phyloP scores from a whole-genome alignment of 2,888 invertebrate genomes.

The Schizotus pectinicornis region DNA sequence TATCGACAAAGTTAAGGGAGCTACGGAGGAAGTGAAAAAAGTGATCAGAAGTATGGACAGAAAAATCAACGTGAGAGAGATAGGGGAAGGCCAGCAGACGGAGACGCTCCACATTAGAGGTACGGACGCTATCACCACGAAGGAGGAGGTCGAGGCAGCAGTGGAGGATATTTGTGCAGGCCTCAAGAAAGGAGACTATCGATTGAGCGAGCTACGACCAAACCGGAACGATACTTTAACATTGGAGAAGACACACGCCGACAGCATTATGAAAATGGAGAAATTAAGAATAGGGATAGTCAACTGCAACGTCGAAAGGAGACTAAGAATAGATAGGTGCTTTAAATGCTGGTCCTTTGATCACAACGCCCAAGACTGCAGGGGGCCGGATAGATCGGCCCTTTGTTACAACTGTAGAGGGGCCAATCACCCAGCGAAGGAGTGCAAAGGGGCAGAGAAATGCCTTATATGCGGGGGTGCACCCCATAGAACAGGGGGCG shows the following conservation, averaged over 20 bases:
- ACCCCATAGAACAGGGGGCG: not conserved
- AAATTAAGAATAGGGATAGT: not conserved
- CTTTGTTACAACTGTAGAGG: not conserved
- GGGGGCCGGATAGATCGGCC: not conserved
- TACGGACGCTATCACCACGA: not conserved
- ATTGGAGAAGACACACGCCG: not conserved
- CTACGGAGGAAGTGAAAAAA: not conserved
- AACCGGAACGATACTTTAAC: not conserved
- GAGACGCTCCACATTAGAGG: conserved; percentile 11
- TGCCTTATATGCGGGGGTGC: not conserved
- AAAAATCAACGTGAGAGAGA: not conserved
- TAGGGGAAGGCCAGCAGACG: not conserved
- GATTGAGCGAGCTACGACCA: not conserved
- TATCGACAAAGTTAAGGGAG: conserved; percentile 1
- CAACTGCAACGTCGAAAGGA: not conserved
- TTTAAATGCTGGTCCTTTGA: not conserved
- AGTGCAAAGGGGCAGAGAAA: not conserved
- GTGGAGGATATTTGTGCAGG: not conserved
- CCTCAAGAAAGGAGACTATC: not conserved
- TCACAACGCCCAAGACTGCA: not conserved
- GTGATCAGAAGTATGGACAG: not conserved
- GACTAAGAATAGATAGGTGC: not conserved
- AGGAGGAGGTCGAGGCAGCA: not conserved
- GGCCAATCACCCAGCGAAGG: not conserved
- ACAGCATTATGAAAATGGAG: not conserved